Base-by-base conservation (phyloP, 2,113 vertebrate genomes). In the Sitta europaea region DNA sequence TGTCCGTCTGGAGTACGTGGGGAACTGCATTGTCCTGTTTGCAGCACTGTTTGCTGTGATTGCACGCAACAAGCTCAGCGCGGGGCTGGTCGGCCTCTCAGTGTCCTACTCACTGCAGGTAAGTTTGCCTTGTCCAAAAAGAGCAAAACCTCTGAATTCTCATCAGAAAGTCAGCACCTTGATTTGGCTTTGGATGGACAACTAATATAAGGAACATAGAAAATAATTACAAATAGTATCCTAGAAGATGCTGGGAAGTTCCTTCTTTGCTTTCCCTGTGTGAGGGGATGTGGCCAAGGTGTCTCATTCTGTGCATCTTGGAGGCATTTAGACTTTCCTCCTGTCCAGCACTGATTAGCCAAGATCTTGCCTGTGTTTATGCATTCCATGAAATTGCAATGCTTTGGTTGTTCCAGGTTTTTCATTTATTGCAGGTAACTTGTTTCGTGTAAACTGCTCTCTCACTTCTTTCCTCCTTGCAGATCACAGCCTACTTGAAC, bases 91-190 rank as follows among this genome's bases (percentile, higher is more conserved):
- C 94, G 99, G 99, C 6, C 98, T 99, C 79, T 99, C 99, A 0
- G 98, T 99, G 78, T 99, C 99, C 12, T 99, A 99, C 38, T 98
- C 99, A 0, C 94, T 99, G 33, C 99, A 99, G 99, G 99, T 99
- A 94, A 96, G 40, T 51, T 15, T 40, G 61, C 21, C 11, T 50
- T 11, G 31, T 13, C 17, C 7, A 8, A 8, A 31, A 47, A 3
- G 2, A 38, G 12, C 36, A 13, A 43, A 77, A 6, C 5, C 31
- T 88, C 73, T 42, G 17, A 36, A 12, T 36, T 14, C 76, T 35
- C 48, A 19, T 71, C 61, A 47, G 40, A 38, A 59, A 47, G 21
- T 78, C 53, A 68, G 42, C 58, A 27, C 20, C 23, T 54, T 79
- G 70, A 11, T 65, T 24, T 0, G 10, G 12, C 40, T 71, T 62